phyloP scores from a whole-genome alignment of 1,140 invertebrate genomes.

The Trissolcus basalis region DNA sequence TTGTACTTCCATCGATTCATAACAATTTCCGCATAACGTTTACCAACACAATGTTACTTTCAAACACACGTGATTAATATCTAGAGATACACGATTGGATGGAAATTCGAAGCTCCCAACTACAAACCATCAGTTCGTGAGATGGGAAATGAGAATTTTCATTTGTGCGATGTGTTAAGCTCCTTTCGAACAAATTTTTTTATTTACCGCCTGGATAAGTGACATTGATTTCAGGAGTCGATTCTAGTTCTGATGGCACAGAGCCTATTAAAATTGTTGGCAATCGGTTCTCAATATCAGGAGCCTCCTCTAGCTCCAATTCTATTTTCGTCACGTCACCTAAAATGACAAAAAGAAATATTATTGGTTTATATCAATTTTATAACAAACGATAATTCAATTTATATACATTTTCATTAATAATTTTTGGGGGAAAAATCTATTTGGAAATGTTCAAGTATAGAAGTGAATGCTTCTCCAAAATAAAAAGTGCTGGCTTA shows the following conservation, averaged over 20 bases:
- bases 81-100: not conserved
- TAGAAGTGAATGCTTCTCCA: too few species aligned
- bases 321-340: constrained; percentile 71
- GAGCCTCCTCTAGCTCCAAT: constrained; percentile 69
- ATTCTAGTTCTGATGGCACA: constrained; percentile 64
- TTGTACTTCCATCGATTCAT: constrained; percentile 3
- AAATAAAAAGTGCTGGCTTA: too few species aligned
- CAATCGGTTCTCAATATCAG: constrained; percentile 61
- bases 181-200: constrained; percentile 6
- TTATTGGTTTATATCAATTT: not conserved
- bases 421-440: too few species aligned
- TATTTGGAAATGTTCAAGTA: too few species aligned
- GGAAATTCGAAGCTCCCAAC: not conserved
- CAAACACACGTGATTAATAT: not conserved
- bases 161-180: too few species aligned
- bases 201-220: constrained; percentile 66
- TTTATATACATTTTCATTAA: too few species aligned
- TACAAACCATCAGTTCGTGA: too few species aligned
- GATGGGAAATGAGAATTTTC: not conserved
- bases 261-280: constrained; percentile 63
- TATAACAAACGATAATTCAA: too few species aligned
- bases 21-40: not conserved
- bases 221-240: constrained; percentile 66
- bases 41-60: not conserved
- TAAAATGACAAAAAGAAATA: constrained; percentile 30